Percentiles rank a stretch among this genome's conserved stretches.
Evolutionary conservation across 2,113 vertebrate genomes (phyloP).

Genomic region (Collichthys lucidus): DNA sequence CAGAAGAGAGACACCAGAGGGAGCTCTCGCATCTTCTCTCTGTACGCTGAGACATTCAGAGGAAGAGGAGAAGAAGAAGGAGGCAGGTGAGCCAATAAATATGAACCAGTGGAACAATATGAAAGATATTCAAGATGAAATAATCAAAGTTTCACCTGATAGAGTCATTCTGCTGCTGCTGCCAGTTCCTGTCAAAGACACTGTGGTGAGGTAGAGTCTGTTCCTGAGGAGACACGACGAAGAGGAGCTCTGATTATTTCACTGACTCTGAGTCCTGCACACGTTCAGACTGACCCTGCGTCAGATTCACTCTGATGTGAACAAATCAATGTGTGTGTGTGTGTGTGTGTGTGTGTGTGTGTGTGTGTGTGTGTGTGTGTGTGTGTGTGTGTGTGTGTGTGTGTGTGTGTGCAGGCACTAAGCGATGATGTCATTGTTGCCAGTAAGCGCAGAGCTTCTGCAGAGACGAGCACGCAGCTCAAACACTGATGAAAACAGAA

Average conservation of each 20-base stretch:
- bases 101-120: no score
- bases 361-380: not conserved
- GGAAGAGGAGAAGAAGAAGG: not conserved
- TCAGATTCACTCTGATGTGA: no score
- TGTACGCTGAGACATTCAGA: constrained; percentile 86
- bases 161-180: constrained; percentile 71
- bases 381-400: constrained; percentile 9
- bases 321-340: no score
- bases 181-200: constrained; percentile 53
- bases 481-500: not conserved
- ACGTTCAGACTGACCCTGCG: no score
- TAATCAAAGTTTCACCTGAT: constrained; percentile 52
- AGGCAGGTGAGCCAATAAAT: not conserved
- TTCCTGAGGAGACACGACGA: constrained; percentile 60
- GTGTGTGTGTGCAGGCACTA: constrained; percentile 30
- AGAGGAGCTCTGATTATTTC: no score
- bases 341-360: no score
- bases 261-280: no score
- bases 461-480: constrained; percentile 39
- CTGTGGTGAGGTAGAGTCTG: constrained; percentile 69
- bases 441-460: constrained; percentile 43
- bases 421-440: constrained; percentile 71
- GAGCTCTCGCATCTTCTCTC: constrained; percentile 96
- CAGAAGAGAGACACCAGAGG: constrained; percentile 94
- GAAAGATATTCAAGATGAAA: not conserved